Percentiles rank a stretch among this genome's conserved stretches.
Evolutionary conservation across 2,797 vertebrate genomes (phyloP).

Genomic region (Ptychadena robeensis): DNA sequence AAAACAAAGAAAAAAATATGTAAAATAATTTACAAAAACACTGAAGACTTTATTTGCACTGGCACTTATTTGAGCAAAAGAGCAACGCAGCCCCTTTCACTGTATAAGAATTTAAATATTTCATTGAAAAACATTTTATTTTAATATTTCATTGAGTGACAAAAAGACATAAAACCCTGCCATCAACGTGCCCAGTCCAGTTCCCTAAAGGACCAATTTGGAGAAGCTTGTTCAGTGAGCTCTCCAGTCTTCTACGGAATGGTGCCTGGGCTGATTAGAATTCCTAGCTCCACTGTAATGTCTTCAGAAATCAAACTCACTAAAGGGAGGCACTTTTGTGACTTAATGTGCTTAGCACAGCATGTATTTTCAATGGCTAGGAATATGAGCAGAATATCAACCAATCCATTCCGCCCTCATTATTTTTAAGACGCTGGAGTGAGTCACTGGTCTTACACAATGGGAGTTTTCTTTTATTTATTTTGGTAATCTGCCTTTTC

Average conservation of each 20-base stretch:
- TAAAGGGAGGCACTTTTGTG: conserved; percentile 62
- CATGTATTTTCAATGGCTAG: conserved; percentile 61
- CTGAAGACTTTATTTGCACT: background rate
- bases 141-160: conserved; percentile 55
- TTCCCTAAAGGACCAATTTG: conserved; percentile 62
- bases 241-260: conserved; percentile 42
- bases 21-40: conserved; percentile 8
- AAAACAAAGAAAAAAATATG: background rate
- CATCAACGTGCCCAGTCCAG: conserved; percentile 48
- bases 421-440: conserved; percentile 53
- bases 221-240: conserved; percentile 52
- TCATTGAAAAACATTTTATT: conserved; percentile 39
- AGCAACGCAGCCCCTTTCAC: background rate
- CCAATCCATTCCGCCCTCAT: conserved; percentile 57
- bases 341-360: conserved; percentile 62
- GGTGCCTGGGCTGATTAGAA: conserved; percentile 45
- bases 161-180: conserved; percentile 51
- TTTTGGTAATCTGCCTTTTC: background rate
- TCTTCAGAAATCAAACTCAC: conserved; percentile 61
- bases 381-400: conserved; percentile 61
- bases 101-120: conserved; percentile 41
- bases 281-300: conserved; percentile 53
- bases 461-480: conserved; percentile 2
- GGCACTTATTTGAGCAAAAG: background rate
- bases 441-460: conserved; percentile 21